Percentiles rank a stretch among this genome's conserved stretches.
These are phyloP conservation scores for Patiria miniata DNA, from an alignment of 35 echinoderm and acorn worm genomes.

Conservation along the genomic window DNA sequence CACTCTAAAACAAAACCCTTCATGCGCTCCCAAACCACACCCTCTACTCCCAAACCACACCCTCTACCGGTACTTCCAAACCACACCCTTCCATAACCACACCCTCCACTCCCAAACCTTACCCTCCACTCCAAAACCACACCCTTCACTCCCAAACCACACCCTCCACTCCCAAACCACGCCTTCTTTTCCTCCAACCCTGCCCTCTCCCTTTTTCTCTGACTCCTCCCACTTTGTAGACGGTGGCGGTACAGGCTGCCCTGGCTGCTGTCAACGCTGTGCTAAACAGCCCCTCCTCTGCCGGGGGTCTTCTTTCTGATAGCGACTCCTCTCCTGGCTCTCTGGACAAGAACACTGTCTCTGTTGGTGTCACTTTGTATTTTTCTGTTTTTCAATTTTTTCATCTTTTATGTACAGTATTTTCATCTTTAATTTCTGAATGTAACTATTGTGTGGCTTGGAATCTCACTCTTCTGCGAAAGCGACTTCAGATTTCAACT, in stretches of 20 bases:
- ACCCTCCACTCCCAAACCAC: not conserved
- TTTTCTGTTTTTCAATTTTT: not conserved
- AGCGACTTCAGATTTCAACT: too few relatives aligned
- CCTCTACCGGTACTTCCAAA: too few relatives aligned
- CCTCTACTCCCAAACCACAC: too few relatives aligned
- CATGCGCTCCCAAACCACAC: too few relatives aligned
- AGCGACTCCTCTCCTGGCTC: conserved; percentile 48
- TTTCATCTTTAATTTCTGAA: too few relatives aligned
- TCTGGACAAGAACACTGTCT: conserved; percentile 76
- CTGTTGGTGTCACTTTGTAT: conserved; percentile 83
- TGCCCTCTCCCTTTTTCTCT: conserved; percentile 35
- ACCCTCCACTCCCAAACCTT: not conserved
- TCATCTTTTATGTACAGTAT: too few relatives aligned
- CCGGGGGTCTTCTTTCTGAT: conserved; percentile 18
- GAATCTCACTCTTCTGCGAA: too few relatives aligned
- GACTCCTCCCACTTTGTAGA: conserved; percentile 54
- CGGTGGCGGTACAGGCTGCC: conserved; percentile 91
- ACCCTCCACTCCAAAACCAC: not conserved
- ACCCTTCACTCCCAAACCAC: not conserved
- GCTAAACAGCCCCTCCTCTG: conserved; percentile 68
- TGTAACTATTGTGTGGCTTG: too few relatives aligned
- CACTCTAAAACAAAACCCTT: too few relatives aligned
- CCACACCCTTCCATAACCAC: not conserved
- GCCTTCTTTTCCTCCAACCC: conserved; percentile 14
- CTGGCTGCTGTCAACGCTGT: conserved; percentile 93